Base-by-base conservation (phyloP, 2,797 vertebrate species). In the Muscicapa striata region DNA sequence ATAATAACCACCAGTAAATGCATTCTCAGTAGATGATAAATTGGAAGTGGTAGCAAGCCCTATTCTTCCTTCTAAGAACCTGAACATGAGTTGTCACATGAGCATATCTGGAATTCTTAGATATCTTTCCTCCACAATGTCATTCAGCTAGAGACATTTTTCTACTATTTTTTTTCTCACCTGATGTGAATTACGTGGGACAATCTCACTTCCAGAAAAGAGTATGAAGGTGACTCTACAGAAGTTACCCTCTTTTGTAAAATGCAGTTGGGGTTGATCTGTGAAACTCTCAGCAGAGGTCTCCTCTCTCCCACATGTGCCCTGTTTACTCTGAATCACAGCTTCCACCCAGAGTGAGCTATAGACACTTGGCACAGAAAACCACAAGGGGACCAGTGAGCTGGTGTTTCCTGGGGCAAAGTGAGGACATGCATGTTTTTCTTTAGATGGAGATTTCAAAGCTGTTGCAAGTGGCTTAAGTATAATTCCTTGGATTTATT, bases 401-500 rank as follows among this genome's bases (percentile, higher is more conserved):
- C 62, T 0, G 3, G 13, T 4, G 0, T 30, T 59, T 49, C 63
- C 2, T 48, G 85, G 74, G 89, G 89, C 94, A 95, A 94, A 94
- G 81, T 51, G 54, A 93, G 91, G 92, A 88, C 89, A 63, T 20
- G 69, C 21, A 20, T 86, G 51, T 62, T 94, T 95, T 93, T 29
- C 29, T 90, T 76, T 4, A 0, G 36, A 40, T 40, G 11, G 59
- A 85, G 84, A 63, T 81, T 95, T 93, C 69, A 89, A 93, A 91
- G 83, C 73, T 27, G 36, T 69, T 90, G 49, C 73, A 90, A 90
- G 61, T 91, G 85, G 76, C 34, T 96, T 96, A 93, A 0, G 1
- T 61, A 61, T 94, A 94, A 96, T 91, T 94, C 82, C 89, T 74
- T 84, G 93, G 83, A 58, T 93, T 95, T 94, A 86, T 90, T 94